Conservation (phyloP, 2,797 vertebrate species). For the Sebastes melanostomus region DNA sequence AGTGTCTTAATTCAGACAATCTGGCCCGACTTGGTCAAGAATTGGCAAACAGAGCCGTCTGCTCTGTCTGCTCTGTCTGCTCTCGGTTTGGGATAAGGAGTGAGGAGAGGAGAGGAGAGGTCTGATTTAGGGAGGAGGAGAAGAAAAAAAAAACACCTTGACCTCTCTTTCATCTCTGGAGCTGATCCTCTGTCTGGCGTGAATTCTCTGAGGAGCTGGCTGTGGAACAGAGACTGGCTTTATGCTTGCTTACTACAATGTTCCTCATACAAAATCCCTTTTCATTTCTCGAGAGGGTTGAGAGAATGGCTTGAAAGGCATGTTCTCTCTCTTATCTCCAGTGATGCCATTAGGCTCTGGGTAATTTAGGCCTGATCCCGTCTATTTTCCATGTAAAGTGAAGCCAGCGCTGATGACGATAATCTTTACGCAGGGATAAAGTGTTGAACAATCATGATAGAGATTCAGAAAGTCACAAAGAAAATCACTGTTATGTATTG, state of each 20-base stretch:
- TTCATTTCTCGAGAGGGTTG: conserved; percentile 69
- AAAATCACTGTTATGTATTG: conserved; percentile 17
- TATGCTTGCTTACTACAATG: conserved; percentile 72
- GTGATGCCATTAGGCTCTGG: conserved; percentile 60
- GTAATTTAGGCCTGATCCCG: conserved; percentile 59
- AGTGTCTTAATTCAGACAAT: conserved; percentile 20
- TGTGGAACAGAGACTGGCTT: conserved; percentile 79
- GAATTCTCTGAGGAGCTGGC: conserved; percentile 73
- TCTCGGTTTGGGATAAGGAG: background rate
- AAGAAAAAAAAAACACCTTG: conserved; percentile 60
- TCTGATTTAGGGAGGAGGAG: conserved; percentile 43
- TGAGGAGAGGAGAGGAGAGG: conserved; percentile 17
- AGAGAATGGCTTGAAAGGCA: conserved; percentile 76
- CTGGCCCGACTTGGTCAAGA: background rate
- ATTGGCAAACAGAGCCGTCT: background rate
- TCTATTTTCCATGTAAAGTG: conserved; percentile 57
- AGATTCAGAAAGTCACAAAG: conserved; percentile 21
- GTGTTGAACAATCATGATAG: conserved; percentile 41
- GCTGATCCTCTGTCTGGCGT: conserved; percentile 75
- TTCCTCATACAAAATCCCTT: conserved; percentile 68
- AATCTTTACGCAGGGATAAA: conserved; percentile 40
- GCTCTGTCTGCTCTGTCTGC: background rate
- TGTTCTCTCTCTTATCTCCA: conserved; percentile 68
- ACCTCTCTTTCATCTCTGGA: conserved; percentile 79
- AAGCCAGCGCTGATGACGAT: conserved; percentile 55